Percentiles rank a stretch among this genome's conserved stretches.
Evolutionary conservation across 2,888 invertebrate genomes (phyloP).

Genomic region (Lithosia quadra): DNA sequence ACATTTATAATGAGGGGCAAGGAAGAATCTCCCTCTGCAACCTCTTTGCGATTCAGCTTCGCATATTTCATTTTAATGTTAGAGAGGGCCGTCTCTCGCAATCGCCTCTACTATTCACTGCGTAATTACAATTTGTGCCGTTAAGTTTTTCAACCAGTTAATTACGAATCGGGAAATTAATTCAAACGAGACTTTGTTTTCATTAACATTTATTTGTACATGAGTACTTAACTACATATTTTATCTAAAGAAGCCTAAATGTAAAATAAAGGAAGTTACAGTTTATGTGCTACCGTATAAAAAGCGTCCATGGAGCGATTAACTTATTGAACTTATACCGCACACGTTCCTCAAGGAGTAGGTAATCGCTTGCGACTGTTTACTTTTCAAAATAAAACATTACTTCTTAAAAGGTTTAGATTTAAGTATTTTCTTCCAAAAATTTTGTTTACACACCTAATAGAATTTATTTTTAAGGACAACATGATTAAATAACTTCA

Average conservation of each 20-base stretch:
- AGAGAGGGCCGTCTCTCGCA: conserved; percentile 27
- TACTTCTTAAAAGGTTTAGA: neutral
- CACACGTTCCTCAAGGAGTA: neutral
- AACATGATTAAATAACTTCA: conserved; percentile 27
- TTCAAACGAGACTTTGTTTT: conserved; percentile 55
- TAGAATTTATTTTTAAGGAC: too few species aligned
- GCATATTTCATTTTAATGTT: conserved; percentile 73
- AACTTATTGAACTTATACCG: conserved; percentile 17
- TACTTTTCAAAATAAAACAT: conserved; percentile 1
- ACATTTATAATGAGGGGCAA: conserved; percentile 70
- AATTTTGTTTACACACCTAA: neutral
- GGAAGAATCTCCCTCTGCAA: conserved; percentile 40
- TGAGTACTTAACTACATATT: conserved; percentile 68
- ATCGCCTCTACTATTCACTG: conserved; percentile 26
- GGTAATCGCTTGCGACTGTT: neutral
- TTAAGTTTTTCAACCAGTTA: conserved; percentile 48
- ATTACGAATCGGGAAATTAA: conserved; percentile 45
- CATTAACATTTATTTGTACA: conserved; percentile 80
- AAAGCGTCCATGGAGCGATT: conserved; percentile 41
- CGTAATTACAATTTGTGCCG: conserved; percentile 50
- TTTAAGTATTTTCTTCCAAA: neutral
- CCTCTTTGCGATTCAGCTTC: conserved; percentile 59
- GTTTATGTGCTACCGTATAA: conserved; percentile 43
- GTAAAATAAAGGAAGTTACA: conserved; percentile 62
- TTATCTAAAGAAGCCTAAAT: conserved; percentile 67